phyloP scores from a whole-genome alignment of 2,797 vertebrate genomes.

The Taeniopygia guttata region DNA sequence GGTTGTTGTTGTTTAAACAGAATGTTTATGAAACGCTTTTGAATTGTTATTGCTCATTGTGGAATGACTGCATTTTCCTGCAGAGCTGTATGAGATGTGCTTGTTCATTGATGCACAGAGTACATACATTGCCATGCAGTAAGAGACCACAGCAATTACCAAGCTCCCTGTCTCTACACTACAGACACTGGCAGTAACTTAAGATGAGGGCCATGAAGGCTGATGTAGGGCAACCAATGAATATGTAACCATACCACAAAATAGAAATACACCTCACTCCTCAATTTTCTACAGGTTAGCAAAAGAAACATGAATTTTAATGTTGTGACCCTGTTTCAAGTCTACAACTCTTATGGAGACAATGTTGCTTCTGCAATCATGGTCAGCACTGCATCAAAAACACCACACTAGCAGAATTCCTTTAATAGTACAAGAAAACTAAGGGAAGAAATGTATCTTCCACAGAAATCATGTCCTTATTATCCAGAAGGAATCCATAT shows the following conservation, averaged over 20 bases:
- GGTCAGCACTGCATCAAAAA: neutral
- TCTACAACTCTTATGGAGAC: neutral
- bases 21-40: neutral
- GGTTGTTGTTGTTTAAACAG: neutral
- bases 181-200: neutral
- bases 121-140: neutral
- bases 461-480: neutral
- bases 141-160: neutral
- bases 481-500: neutral
- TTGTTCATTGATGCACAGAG: neutral
- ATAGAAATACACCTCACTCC: neutral
- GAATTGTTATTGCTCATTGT: neutral
- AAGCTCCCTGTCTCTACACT: neutral
- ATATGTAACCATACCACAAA: neutral
- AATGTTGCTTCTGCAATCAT: neutral
- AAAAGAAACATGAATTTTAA: neutral
- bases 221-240: neutral
- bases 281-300: neutral
- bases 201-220: neutral
- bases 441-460: neutral
- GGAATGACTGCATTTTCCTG: neutral
- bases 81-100: neutral
- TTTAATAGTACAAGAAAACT: neutral
- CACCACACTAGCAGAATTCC: neutral
- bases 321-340: neutral